Percentiles rank a stretch among this genome's conserved stretches.
phyloP scores from a whole-genome alignment of 2,113 vertebrate species.

The Bufo gargarizans region DNA sequence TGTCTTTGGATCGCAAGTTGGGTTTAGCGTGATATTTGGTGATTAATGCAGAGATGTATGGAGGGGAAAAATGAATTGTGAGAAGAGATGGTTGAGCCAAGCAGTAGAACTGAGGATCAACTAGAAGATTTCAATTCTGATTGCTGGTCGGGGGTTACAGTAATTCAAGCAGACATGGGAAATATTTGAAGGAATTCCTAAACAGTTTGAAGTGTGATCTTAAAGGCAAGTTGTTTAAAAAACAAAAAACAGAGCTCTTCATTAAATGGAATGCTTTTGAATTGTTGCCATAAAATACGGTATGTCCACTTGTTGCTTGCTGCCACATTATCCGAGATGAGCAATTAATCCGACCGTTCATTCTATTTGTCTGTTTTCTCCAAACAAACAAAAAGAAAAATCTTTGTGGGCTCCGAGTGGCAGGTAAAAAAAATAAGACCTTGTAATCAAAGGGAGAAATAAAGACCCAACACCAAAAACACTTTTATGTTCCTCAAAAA shows the following conservation, averaged over 20 bases:
- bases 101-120: no score
- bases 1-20: no score
- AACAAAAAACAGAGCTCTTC: neutral
- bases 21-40: no score
- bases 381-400: constrained; percentile 5
- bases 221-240: no score
- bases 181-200: no score
- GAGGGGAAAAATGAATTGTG: no score
- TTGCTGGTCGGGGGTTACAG: no score
- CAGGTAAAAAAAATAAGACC: constrained; percentile 21
- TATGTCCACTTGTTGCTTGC: neutral
- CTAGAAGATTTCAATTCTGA: no score
- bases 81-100: no score
- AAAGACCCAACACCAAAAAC: neutral
- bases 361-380: neutral
- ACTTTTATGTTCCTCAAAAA: constrained; percentile 39
- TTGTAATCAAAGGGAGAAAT: constrained; percentile 9
- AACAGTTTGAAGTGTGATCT: no score
- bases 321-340: neutral
- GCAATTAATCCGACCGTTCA: neutral
- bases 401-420: neutral
- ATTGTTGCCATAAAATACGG: neutral
- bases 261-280: neutral
- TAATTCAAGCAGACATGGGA: no score
- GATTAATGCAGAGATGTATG: no score